A percentile compares a stretch with the other conserved stretches of the same genome.
phyloP scores from a whole-genome alignment of 2,797 vertebrate genomes.

The Xiphophorus birchmanni region DNA sequence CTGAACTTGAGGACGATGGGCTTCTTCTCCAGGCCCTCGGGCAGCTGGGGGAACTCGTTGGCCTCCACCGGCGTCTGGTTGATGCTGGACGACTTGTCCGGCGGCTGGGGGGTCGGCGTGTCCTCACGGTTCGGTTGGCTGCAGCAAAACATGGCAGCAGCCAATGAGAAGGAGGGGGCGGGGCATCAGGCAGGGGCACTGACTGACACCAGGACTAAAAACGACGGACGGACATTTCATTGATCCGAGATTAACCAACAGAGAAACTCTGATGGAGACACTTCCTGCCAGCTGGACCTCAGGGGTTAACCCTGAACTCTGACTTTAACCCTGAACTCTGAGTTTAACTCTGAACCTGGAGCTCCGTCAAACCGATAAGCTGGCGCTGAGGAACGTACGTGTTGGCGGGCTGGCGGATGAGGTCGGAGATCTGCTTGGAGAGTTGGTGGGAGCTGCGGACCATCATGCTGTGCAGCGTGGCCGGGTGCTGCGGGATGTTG shows the following conservation, averaged over 20 bases:
- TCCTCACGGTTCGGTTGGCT: conserved; percentile 92
- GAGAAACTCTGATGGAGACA: not conserved
- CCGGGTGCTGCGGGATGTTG: conserved; percentile 98
- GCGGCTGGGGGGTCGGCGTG: conserved; percentile 89
- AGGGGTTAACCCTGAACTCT: no score
- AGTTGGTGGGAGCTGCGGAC: conserved; percentile 99
- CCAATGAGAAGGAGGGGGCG: not conserved
- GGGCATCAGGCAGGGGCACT: no score
- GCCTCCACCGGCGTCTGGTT: conserved; percentile 96
- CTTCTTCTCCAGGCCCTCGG: conserved; percentile 97
- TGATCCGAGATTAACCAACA: not conserved
- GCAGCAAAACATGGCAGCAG: not conserved
- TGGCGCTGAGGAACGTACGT: conserved; percentile 76
- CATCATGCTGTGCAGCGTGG: conserved; percentile 99
- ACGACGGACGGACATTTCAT: not conserved
- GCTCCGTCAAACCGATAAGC: no score
- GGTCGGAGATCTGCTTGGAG: conserved; percentile 98
- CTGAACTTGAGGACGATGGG: conserved; percentile 98
- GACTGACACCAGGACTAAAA: no score
- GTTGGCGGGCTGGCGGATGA: conserved; percentile 93
- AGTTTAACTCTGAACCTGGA: no score
- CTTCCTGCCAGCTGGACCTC: not conserved
- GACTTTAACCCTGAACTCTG: no score
- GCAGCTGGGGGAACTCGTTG: conserved; percentile 96
- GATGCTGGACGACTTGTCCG: conserved; percentile 92